Evolutionary conservation across 2,888 invertebrate genomes (phyloP), one percentile per base, ranked within the genome.

Genomic region (Caenorhabditis becei): DNA sequence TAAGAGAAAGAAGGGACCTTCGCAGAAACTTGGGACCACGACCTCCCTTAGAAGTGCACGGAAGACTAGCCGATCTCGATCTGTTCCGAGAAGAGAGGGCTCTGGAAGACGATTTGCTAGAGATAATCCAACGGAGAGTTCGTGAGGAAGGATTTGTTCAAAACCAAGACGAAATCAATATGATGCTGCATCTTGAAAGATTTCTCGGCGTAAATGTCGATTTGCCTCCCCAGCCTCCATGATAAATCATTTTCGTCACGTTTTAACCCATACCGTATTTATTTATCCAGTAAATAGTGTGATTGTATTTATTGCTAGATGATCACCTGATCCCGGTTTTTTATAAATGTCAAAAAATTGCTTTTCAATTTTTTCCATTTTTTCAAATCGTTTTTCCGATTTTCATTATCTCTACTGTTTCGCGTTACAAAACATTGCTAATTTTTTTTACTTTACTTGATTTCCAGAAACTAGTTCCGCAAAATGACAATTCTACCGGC

Each of bases 401-500:
- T 14, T 41, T 41, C 14, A 14, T 7, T 14, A 5, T 41, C 41
- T 41, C 8, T 41, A 2, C 47, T 47, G 58, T 49, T 24, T 58
- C 11, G 16, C 28, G n/a, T n/a, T n/a, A n/a, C n/a, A n/a, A n/a
- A n/a, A n/a, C n/a, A n/a, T n/a, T n/a, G n/a, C n/a, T n/a, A 47
- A 2, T 37, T 49, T 14, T 14, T 14, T 41, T 14, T 41, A 41
- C 2, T 41, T 41, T 41, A 2, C 41, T 47, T 18, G 41, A 41
- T 10, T 41, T 14, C 5, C 11, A 41, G 14, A 0, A 16, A 23
- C 20, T n/a, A 1, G 11, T 18, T 41, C 14, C 41, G 14, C 11
- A 41, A 28, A 49, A 82, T 82, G 82, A 82, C 82, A n/a, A 83
- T 83, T 58, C 47, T 83, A 14, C 59, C 75, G 14, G 63, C 49